Evolutionary conservation across 2,797 vertebrate genomes (phyloP), one percentile per base, ranked within the genome.

Genomic region (Buphagus erythrorhynchus): DNA sequence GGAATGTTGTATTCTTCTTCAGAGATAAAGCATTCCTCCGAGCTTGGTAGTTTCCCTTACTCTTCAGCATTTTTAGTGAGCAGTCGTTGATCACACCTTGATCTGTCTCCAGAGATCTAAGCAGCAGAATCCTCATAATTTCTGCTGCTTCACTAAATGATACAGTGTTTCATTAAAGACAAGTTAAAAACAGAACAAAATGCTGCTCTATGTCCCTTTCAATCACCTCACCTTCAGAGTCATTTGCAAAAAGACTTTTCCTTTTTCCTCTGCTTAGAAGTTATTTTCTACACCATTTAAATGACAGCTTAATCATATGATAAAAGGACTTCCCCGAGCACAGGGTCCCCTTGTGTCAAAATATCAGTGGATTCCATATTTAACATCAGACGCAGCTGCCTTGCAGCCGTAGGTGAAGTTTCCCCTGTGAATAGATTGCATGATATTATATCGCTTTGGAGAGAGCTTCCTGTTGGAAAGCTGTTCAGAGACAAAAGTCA

Each of bases 181-280:
- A 14, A 36, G 67, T 77, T 93, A 65, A 86, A 94, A 95, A 4
- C 58, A 52, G 59, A 93, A 89, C 87, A 92, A 96, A 93, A 85
- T 28, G 72, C 78, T 71, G 36, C 89, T 80, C 68, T 61, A 17
- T 74, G 54, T 88, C 52, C 63, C 49, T 80, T 92, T 93, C 75
- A 91, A 36, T 74, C 68, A 65, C 42, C 68, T 74, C 68, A 54
- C 65, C 72, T 85, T 83, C 78, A 46, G 61, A 71, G 65, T 57
- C 35, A 72, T 93, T 93, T 93, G 48, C 89, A 88, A 80, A 81
- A 69, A 71, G 48, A 10, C 75, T 69, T 15, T 76, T 91, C 59
- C 61, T 77, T 91, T 74, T 91, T 72, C 55, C 61, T 84, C 65
- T 52, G 61, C 61, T 83, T 77, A 54, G 65, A 83, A 86, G 49